Conservation (phyloP, 2,888 invertebrate species). For the Ophioninae sp. region DNA sequence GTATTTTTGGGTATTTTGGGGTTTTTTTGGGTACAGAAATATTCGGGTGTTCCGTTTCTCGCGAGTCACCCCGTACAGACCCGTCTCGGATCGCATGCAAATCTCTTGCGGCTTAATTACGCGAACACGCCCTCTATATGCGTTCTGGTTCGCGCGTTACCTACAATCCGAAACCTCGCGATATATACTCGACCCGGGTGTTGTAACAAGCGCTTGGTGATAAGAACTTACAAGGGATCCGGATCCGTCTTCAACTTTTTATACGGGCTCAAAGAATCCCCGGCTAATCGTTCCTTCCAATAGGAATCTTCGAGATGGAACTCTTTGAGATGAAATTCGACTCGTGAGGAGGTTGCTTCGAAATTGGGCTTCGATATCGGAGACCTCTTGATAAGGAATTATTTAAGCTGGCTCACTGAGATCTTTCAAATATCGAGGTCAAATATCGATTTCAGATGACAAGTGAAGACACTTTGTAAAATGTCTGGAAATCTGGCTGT, state of each 20-base stretch:
- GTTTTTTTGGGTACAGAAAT: no score
- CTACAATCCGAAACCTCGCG: constrained; percentile 71
- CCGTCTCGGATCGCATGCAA: constrained; percentile 78
- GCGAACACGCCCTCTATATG: constrained; percentile 78
- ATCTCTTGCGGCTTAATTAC: constrained; percentile 80
- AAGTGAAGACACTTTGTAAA: no score
- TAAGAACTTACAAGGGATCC: constrained; percentile 40
- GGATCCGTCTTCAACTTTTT: constrained; percentile 49
- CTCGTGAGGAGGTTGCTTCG: no score
- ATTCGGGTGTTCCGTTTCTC: no score
- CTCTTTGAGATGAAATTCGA: no score
- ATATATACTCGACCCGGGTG: constrained; percentile 40
- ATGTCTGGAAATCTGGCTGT: no score
- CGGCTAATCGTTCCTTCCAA: constrained; percentile 27
- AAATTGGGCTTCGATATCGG: no score
- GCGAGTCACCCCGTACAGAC: constrained; percentile 63
- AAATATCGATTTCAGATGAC: no score
- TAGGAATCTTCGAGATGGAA: constrained; percentile 9
- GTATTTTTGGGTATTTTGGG: no score
- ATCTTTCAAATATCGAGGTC: no score
- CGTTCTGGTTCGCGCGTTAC: constrained; percentile 76
- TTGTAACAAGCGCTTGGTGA: constrained; percentile 45
- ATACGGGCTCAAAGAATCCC: constrained; percentile 16
- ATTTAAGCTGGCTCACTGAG: no score
- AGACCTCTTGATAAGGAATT: no score